Conservation (phyloP, 1,140 invertebrate genomes). For the Anoplolepis gracilipes region DNA sequence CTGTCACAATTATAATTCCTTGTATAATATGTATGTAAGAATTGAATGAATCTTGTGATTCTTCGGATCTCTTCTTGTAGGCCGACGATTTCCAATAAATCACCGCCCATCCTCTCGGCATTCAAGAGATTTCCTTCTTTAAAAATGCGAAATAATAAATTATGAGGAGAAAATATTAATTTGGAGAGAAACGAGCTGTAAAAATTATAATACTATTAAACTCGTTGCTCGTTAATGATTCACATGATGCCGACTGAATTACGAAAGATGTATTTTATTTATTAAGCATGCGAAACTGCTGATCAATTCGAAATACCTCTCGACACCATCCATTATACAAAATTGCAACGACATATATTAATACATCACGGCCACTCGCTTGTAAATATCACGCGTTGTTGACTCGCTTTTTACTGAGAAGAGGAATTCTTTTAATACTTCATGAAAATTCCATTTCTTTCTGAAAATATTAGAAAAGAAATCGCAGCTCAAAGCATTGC, state of each 20-base stretch:
- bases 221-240: not conserved
- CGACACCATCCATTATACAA: not conserved
- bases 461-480: not conserved
- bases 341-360: conserved; percentile 17
- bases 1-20: too few relatives aligned
- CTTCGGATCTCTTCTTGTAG: conserved; percentile 21
- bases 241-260: not conserved
- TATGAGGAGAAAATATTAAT: not conserved
- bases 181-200: not conserved
- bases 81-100: not conserved
- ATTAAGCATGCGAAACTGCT: not conserved
- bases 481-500: not conserved
- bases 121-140: not conserved
- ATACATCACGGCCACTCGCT: conserved; percentile 24
- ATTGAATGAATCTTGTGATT: not conserved
- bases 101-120: not conserved
- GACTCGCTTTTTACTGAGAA: conserved; percentile 15
- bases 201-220: not conserved
- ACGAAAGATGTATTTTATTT: conserved; percentile 30
- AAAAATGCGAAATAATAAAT: conserved; percentile 11
- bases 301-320: conserved; percentile 34
- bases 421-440: not conserved
- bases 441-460: not conserved
- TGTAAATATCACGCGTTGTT: conserved; percentile 24
- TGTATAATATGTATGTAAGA: not conserved